phyloP scores from a whole-genome alignment of 2,888 invertebrate species.

The Cybosia mesomella region DNA sequence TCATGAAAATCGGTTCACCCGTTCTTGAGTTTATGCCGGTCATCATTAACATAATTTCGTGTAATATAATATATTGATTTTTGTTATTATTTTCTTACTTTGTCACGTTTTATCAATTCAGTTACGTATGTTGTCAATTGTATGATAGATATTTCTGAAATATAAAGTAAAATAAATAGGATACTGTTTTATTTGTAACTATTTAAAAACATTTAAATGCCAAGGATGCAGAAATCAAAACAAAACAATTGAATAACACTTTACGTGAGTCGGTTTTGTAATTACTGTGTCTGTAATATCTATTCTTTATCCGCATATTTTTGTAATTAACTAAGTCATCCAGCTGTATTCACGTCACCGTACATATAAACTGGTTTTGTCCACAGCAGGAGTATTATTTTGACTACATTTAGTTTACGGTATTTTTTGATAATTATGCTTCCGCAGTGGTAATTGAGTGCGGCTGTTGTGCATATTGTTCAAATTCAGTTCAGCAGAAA shows the following conservation, averaged over 20 bases:
- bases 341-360: neutral
- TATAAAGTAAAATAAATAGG: neutral
- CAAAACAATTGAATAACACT: neutral
- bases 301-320: neutral
- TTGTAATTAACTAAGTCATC: constrained; percentile 1
- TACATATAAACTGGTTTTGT: neutral
- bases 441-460: neutral
- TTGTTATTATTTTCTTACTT: no score
- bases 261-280: neutral
- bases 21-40: no score
- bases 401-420: neutral
- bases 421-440: neutral
- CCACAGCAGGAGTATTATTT: constrained; percentile 1
- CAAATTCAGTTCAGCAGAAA: no score
- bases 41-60: no score
- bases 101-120: no score
- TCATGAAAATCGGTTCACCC: no score
- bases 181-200: neutral
- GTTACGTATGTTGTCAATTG: neutral
- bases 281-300: neutral
- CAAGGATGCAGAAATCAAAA: constrained; percentile 16
- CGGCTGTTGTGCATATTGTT: neutral
- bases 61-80: no score
- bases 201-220: constrained; percentile 1
- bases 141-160: neutral